Base-by-base conservation (phyloP, 2,797 vertebrate species). In the Phylloscopus collybita region DNA sequence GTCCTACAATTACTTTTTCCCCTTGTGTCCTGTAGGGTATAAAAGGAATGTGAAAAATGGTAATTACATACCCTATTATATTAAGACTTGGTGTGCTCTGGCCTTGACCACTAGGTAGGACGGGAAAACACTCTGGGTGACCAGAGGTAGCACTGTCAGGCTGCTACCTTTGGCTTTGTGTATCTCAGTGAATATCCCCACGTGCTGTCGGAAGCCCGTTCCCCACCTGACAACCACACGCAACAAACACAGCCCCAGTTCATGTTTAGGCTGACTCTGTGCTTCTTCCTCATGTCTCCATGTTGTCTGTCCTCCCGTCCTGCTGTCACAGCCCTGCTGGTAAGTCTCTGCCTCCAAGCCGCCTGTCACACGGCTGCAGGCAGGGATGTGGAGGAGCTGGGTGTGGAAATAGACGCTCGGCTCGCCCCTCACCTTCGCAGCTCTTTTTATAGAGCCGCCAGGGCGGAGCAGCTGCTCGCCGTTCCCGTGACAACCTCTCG, bases 401-500 rank as follows among this genome's bases (percentile, higher is more conserved):
- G 94, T 95, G 91, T 1, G 59, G 92, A 93, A 94, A 91, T 74
- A 96, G 97, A 84, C 79, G 66, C 96, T 95, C 20, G 4, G 66
- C 96, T 95, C 20, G 4, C 96, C 94, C 23, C 3, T 94, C 61
- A n/a, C 67, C 93, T 96, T 95, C 66, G n/a, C 30, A 32, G 91
- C 94, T 94, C 94, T 95, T 96, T 95, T 86, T 94, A 53, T 95
- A 90, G 96, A 74, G 96, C 95, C 65, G 97, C 97, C 96, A 76
- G 83, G 88, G 91, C 74, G 89, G 94, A 96, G 97, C 97, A 83
- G 96, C 91, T 21, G 14, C 95, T 90, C 21, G 59, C 96, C 6
- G 71, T 98, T 97, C 96, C 97, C 75, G 83, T 97, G 97, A 97
- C 97, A 96, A 95, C 97, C 95, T 90, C 97, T 96, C 95, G 97